Evolutionary conservation across 2,797 vertebrate species (phyloP).

Genomic region (Sebastes umbrosus): DNA sequence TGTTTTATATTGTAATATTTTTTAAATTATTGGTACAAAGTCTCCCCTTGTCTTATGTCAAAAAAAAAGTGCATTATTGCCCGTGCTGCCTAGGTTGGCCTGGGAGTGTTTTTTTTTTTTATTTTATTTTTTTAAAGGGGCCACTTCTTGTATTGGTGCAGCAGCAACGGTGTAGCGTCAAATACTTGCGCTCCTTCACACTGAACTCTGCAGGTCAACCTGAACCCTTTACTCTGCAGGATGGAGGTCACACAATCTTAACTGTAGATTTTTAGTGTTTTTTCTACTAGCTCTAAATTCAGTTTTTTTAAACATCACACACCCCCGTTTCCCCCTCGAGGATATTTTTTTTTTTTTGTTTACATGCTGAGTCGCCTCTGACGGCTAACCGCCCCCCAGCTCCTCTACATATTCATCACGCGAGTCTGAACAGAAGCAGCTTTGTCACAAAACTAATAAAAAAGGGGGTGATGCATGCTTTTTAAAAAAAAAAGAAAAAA

Average conservation of each 20-base stretch:
- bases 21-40: conserved; percentile 82
- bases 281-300: conserved; percentile 36
- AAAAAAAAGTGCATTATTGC: conserved; percentile 83
- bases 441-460: conserved; percentile 42
- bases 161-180: conserved; percentile 63
- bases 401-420: conserved; percentile 9
- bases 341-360: conserved; percentile 43
- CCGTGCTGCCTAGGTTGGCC: conserved; percentile 75
- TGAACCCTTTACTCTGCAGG: conserved; percentile 69
- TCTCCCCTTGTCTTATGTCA: conserved; percentile 75
- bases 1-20: conserved; percentile 83
- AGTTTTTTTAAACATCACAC: conserved; percentile 14
- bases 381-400: neutral
- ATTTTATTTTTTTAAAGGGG: conserved; percentile 1
- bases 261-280: conserved; percentile 53
- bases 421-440: conserved; percentile 42
- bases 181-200: conserved; percentile 39
- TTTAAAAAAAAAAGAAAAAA: neutral
- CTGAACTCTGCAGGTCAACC: conserved; percentile 29
- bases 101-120: conserved; percentile 26
- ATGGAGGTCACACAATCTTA: conserved; percentile 58
- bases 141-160: conserved; percentile 66
- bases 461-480: neutral
- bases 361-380: conserved; percentile 44
- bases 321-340: neutral